phyloP scores from a whole-genome alignment of 30 jellyfish, hydroid and myxozoan genomes.

The Rhopilema esculentum region DNA sequence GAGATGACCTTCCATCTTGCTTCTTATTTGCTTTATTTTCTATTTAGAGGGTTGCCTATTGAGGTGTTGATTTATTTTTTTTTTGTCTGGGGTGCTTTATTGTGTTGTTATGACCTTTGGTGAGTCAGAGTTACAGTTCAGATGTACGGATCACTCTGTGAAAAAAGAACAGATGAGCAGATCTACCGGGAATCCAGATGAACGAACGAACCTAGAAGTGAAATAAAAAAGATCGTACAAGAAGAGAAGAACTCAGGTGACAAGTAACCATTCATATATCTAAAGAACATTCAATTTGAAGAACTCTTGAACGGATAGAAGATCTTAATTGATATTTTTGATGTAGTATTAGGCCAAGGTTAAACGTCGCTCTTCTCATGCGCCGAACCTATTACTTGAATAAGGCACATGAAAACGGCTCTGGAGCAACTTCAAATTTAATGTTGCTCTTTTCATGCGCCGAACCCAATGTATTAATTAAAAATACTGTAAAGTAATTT shows the following conservation, averaged over 20 bases:
- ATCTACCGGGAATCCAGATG: not conserved
- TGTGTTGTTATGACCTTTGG: not conserved
- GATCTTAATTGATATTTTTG: too few relatives aligned
- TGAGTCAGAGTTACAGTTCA: not conserved
- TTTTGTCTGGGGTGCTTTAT: not conserved
- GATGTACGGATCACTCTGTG: not conserved
- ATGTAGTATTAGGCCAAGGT: too few relatives aligned
- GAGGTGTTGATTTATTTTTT: not conserved
- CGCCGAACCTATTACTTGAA: conserved; percentile 1
- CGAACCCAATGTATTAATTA: not conserved
- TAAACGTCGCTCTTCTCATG: conserved; percentile 25
- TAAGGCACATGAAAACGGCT: conserved; percentile 2
- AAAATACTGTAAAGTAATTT: not conserved
- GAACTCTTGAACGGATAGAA: too few relatives aligned
- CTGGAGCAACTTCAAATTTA: conserved; percentile 14
- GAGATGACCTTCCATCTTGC: not conserved
- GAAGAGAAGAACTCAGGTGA: not conserved
- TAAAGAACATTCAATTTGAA: too few relatives aligned
- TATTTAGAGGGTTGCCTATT: not conserved
- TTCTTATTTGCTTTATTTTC: not conserved
- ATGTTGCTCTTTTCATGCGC: conserved; percentile 6
- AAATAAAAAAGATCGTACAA: not conserved
- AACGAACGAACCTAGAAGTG: not conserved
- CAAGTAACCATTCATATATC: too few relatives aligned
- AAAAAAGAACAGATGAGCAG: not conserved